Base-by-base conservation (phyloP, 2,888 invertebrate species). In the Ctenicera cuprea region DNA sequence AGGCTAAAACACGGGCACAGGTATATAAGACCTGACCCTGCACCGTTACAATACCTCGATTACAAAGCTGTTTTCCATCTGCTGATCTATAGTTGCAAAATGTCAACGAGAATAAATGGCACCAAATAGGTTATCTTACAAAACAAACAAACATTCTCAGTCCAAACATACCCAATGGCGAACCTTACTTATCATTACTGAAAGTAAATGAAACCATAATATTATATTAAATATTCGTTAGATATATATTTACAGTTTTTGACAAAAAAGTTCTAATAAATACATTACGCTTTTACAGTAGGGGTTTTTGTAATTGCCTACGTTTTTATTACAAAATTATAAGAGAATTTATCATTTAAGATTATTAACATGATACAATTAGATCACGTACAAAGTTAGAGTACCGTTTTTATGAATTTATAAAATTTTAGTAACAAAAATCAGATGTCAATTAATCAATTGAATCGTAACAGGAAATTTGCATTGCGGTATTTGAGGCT, bases 221-320 rank as follows among this genome's bases (percentile, higher is more conserved):
- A 7, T 22, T 62, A 43, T 62, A 62, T 43, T 71, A 71, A 71
- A 71, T 71, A 64, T 43, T 50, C 45, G 20, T 54, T 54, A 52
- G 30, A 37, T 62, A 71, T 64, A 65, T 71, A 71, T 71, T 71
- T 71, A 71, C 71, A 71, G 50, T 54, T 71, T 48, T 65, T 59
- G 59, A 59, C 59, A 38, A 57, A 71, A 62, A 70, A 65, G 26
- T 20, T 65, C 65, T 71, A 71, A 71, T 71, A 71, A 71, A 71
- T 71, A 71, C 65, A 71, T 20, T 26, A 71, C 57, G 38, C 41
- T 65, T 65, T 71, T 64, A 64, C 43, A 64, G 37, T 48, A 71
- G 54, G 57, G n/a, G 52, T 8, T 67, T 20, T 57, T 18, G n/a
- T 22, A 67, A n/a, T 26, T 67, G 43, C 16, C 20, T 18, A 18